phyloP scores from a whole-genome alignment of 1,140 invertebrate genomes.

The Lethocerus indicus region DNA sequence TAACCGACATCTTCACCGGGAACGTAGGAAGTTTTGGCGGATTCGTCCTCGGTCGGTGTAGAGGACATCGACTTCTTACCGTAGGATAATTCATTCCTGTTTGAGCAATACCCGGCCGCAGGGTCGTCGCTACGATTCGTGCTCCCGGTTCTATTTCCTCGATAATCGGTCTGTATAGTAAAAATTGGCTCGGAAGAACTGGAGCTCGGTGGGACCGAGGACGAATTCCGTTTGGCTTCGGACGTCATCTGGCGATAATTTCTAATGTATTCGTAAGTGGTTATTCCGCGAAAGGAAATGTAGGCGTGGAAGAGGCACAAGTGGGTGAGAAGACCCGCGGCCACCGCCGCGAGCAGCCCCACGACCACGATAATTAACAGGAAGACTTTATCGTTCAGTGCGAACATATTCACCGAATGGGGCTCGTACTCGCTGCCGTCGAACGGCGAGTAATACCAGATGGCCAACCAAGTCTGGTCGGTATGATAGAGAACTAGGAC shows the following conservation, averaged over 20 bases:
- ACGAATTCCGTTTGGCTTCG: conserved; percentile 9
- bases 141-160: background rate
- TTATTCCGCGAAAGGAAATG: conserved; percentile 64
- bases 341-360: conserved; percentile 50
- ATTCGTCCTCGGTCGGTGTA: background rate
- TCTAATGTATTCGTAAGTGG: conserved; percentile 77
- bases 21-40: too few species aligned
- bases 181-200: conserved; percentile 12
- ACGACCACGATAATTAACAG: conserved; percentile 38
- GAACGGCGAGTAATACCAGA: conserved; percentile 13
- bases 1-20: too few species aligned
- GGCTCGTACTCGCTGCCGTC: conserved; percentile 15
- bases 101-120: too few species aligned
- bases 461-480: conserved; percentile 31
- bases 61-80: background rate
- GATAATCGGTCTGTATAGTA: conserved; percentile 9
- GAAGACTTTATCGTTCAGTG: conserved; percentile 20
- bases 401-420: conserved; percentile 14
- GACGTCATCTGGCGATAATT: conserved; percentile 29
- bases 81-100: background rate
- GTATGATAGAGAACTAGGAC: conserved; percentile 44
- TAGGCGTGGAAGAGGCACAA: conserved; percentile 81
- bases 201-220: conserved; percentile 1
- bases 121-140: too few species aligned
- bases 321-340: conserved; percentile 64